Base-by-base conservation (phyloP, 2,888 invertebrate species). In the Lypha dubia region DNA sequence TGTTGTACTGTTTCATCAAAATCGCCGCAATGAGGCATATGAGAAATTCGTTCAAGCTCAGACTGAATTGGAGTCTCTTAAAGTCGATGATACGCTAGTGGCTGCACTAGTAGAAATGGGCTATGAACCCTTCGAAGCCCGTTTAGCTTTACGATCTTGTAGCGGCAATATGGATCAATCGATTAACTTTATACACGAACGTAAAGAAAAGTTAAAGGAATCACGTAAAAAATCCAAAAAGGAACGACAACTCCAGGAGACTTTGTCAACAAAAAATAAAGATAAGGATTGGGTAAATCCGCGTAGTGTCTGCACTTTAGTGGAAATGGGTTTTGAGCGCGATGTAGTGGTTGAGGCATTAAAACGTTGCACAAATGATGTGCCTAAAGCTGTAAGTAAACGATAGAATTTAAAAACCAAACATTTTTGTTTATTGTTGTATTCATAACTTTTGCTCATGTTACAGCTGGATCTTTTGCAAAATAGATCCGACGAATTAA, bases 1-100 rank as follows among this genome's bases (percentile, higher is more conserved):
- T 7, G 95, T 97, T 75, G 94, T 96, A 28, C 93, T 95, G 0
- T 97, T 95, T 89, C 96, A 97, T 90, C 95, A 96, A 91, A 96
- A 96, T 90, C 94, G 94, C 80, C 92, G 95, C 0, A 91, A 92
- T 0, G 95, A 95, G 77, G 95, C 97, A 0, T 92, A 92, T 58
- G 89, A 91, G 0, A 92, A 95, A 49, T 92, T 97, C 0, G 93
- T 93, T 28, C 92, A 93, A 85, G 96, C 95, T 0, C 94, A 95
- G 88, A 86, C 88, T 0, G 96, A 97, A 88, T 91, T 97, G n/a
- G 92, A 92, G 44, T 91, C 92, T 1, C 90, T 97, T 9, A 94
- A 95, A 89, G 94, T 95, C 1, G 94, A 95, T 89, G 94, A 94
- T 81, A 75, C 65, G 13, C 93, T 93, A 85, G 89, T 95, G 28